A percentile compares a stretch with the other conserved stretches of the same genome.
phyloP scores from a whole-genome alignment of 1,140 invertebrate species.

The Philotrypesis tridentata region DNA sequence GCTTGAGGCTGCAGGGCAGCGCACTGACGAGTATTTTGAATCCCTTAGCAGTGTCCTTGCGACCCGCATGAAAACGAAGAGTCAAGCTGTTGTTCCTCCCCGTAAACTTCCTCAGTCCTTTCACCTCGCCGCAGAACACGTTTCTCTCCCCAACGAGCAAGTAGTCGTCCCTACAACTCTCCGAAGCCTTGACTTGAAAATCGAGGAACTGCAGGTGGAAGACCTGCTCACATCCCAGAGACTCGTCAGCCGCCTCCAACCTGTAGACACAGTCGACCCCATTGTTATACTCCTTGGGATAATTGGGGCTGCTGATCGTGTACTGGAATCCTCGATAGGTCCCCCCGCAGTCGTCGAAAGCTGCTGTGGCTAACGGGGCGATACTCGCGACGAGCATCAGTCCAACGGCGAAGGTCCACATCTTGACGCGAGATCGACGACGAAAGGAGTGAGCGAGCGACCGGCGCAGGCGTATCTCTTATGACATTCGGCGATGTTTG shows the following conservation, averaged over 20 bases:
- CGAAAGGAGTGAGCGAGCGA: slow-evolving; percentile 55
- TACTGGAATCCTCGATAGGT: slow-evolving; percentile 63
- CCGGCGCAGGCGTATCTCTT: slow-evolving; percentile 57
- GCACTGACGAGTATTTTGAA: slow-evolving; percentile 75
- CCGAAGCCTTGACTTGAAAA: slow-evolving; percentile 71
- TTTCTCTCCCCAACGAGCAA: slow-evolving; percentile 68
- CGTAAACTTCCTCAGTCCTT: slow-evolving; percentile 70
- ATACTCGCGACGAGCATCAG: slow-evolving; percentile 4
- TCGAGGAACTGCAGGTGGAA: slow-evolving; percentile 76
- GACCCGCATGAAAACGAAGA: slow-evolving; percentile 64
- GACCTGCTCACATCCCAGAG: slow-evolving; percentile 69
- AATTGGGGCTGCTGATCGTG: slow-evolving; percentile 69
- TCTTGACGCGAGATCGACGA: slow-evolving; percentile 8
- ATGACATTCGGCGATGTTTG: slow-evolving; percentile 61
- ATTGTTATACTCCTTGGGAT: slow-evolving; percentile 71
- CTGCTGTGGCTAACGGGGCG: background rate
- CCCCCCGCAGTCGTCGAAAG: slow-evolving; percentile 56
- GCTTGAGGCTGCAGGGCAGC: slow-evolving; percentile 57
- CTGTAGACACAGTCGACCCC: slow-evolving; percentile 72
- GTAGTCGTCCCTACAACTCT: slow-evolving; percentile 73
- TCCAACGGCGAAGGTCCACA: background rate
- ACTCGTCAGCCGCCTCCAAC: slow-evolving; percentile 70
- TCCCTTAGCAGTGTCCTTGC: slow-evolving; percentile 54
- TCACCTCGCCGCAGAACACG: slow-evolving; percentile 72
- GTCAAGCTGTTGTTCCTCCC: slow-evolving; percentile 70